Evolutionary conservation across 2,888 invertebrate species (phyloP).

Genomic region (Lepidochrysops patricia): DNA sequence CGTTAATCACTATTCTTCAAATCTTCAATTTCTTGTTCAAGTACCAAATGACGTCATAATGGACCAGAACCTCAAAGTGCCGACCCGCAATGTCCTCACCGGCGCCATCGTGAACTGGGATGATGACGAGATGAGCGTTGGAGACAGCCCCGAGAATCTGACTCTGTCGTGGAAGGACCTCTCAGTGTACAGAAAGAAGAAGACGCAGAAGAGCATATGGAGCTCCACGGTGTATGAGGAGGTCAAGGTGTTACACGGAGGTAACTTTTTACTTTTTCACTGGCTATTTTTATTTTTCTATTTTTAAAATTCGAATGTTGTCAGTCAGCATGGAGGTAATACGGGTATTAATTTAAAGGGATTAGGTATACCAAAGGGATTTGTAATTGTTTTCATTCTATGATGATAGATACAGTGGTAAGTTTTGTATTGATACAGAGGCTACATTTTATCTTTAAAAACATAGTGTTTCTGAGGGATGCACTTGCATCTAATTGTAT

Average conservation of each 20-base stretch:
- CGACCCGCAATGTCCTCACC: constrained; percentile 60
- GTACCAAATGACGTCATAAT: constrained; percentile 54
- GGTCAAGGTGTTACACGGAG: constrained; percentile 70
- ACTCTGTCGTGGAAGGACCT: constrained; percentile 71
- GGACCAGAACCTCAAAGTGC: constrained; percentile 42
- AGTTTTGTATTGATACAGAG: too few relatives aligned
- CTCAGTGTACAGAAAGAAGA: constrained; percentile 65
- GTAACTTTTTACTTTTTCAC: constrained; percentile 46
- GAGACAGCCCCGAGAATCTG: constrained; percentile 53
- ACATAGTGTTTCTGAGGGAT: too few relatives aligned
- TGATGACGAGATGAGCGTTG: constrained; percentile 50
- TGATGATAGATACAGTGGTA: too few relatives aligned
- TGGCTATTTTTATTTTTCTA: too few relatives aligned
- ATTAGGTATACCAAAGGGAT: too few relatives aligned
- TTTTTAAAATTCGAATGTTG: too few relatives aligned
- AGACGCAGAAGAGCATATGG: constrained; percentile 65
- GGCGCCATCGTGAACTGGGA: constrained; percentile 65
- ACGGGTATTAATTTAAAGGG: too few relatives aligned
- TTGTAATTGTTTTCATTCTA: too few relatives aligned
- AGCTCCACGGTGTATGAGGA: constrained; percentile 63
- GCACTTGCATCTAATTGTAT: too few relatives aligned
- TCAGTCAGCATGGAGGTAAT: too few relatives aligned
- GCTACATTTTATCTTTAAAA: too few relatives aligned
- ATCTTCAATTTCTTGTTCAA: constrained; percentile 25
- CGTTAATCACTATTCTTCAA: too few relatives aligned